A percentile compares a stretch with the other conserved stretches of the same genome.
These are phyloP conservation scores for Malacoraja senta DNA, from an alignment of 2,797 vertebrate genomes.

Conservation along the genomic window DNA sequence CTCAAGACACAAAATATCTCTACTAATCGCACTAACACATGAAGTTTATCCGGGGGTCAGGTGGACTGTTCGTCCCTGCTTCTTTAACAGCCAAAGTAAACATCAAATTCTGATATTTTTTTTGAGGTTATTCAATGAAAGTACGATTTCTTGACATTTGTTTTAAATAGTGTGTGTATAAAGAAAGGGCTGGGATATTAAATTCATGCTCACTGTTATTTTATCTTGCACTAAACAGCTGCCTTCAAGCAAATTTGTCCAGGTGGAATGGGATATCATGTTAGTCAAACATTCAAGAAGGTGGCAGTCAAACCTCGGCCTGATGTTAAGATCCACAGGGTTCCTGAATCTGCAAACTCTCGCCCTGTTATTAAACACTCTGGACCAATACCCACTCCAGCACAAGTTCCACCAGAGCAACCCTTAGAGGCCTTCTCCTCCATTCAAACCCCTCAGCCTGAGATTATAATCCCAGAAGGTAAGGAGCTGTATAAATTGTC, in stretches of 20 bases:
- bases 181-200: neutral
- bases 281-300: conserved; percentile 76
- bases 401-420: conserved; percentile 78
- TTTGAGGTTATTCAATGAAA: neutral
- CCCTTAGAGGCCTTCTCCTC: conserved; percentile 79
- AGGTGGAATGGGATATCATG: conserved; percentile 97
- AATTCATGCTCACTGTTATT: neutral
- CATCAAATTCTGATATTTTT: neutral
- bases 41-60: neutral
- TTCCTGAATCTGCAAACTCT: conserved; percentile 56
- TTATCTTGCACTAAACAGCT: conserved; percentile 63
- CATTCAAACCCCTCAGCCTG: conserved; percentile 67
- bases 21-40: neutral
- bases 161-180: neutral
- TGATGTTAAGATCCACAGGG: conserved; percentile 62
- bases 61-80: neutral
- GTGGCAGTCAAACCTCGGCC: conserved; percentile 63
- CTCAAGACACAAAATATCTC: neutral
- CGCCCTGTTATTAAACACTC: conserved; percentile 69
- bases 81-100: neutral
- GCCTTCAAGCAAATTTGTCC: conserved; percentile 98
- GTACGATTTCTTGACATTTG: neutral
- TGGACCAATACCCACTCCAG: conserved; percentile 68
- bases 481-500: conserved; percentile 48
- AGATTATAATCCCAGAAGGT: conserved; percentile 69